Evolutionary conservation across 2,113 vertebrate genomes (phyloP).

Genomic region (Hemibagrus wyckioides): DNA sequence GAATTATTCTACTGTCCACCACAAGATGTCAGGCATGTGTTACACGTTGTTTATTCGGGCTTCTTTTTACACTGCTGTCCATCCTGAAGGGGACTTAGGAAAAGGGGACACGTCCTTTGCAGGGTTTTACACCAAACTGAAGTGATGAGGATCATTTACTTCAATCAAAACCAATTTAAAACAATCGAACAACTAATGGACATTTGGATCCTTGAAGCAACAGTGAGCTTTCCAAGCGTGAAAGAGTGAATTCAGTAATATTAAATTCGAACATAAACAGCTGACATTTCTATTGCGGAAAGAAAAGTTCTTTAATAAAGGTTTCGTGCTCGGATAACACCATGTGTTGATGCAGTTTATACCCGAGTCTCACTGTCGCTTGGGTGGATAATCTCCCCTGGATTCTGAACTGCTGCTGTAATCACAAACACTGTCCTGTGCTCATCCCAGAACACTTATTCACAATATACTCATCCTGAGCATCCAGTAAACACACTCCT

Average conservation of each 20-base stretch:
- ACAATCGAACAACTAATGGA: background rate
- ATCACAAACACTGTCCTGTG: background rate
- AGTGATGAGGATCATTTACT: background rate
- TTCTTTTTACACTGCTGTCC: background rate
- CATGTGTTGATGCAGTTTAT: background rate
- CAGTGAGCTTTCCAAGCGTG: background rate
- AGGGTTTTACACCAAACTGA: background rate
- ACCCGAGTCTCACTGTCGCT: background rate
- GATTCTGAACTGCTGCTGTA: background rate
- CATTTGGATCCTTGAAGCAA: background rate
- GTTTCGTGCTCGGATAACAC: background rate
- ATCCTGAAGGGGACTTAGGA: background rate
- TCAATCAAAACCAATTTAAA: background rate
- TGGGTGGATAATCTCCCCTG: background rate
- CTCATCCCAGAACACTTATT: background rate
- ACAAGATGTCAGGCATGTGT: constrained; percentile 45
- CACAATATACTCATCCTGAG: background rate
- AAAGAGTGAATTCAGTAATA: background rate
- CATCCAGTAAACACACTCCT: background rate
- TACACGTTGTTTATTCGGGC: background rate
- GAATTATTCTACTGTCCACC: constrained; percentile 14
- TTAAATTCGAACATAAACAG: background rate
- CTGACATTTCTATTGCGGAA: background rate
- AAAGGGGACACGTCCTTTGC: background rate
- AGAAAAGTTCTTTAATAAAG: background rate